These are phyloP conservation scores for Lepilemur septentrionalis DNA, from an alignment of 2,797 vertebrate genomes.

Conservation along the genomic window DNA sequence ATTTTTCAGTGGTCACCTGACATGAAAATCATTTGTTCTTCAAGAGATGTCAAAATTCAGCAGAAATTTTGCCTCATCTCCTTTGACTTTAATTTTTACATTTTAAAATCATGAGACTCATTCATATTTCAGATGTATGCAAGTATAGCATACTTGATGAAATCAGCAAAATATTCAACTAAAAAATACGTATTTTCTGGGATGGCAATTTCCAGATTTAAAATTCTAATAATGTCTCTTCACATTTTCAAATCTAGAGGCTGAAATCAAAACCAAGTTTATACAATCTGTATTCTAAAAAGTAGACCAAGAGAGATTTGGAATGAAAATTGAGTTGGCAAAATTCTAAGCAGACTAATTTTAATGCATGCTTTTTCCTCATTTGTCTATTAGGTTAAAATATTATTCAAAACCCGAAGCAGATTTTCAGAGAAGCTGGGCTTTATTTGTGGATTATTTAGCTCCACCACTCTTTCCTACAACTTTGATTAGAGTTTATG, in stretches of 20 bases:
- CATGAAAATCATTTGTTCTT: not conserved
- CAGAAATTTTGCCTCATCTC: not conserved
- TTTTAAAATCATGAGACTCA: not conserved
- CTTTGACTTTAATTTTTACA: not conserved
- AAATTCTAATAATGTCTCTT: not conserved
- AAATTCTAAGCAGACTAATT: not conserved
- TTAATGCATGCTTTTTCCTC: not conserved
- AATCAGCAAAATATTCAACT: not conserved
- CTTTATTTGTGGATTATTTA: slow-evolving; percentile 84
- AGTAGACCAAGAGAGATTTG: not conserved
- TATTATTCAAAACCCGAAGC: slow-evolving; percentile 84
- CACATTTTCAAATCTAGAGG: not conserved
- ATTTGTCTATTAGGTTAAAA: slow-evolving; percentile 81
- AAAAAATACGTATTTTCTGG: not conserved
- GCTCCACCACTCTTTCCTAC: slow-evolving; percentile 84
- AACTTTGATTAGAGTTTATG: slow-evolving; percentile 71
- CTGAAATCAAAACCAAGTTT: not conserved
- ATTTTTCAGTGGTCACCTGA: not conserved
- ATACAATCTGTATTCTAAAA: not conserved
- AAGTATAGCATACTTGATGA: not conserved
- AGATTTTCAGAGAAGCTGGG: slow-evolving; percentile 85
- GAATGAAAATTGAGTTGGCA: not conserved
- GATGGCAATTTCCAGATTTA: not conserved
- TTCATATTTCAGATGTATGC: not conserved
- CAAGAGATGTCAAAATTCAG: not conserved